phyloP scores from a whole-genome alignment of 2,797 vertebrate genomes.

The Hirundo rustica region DNA sequence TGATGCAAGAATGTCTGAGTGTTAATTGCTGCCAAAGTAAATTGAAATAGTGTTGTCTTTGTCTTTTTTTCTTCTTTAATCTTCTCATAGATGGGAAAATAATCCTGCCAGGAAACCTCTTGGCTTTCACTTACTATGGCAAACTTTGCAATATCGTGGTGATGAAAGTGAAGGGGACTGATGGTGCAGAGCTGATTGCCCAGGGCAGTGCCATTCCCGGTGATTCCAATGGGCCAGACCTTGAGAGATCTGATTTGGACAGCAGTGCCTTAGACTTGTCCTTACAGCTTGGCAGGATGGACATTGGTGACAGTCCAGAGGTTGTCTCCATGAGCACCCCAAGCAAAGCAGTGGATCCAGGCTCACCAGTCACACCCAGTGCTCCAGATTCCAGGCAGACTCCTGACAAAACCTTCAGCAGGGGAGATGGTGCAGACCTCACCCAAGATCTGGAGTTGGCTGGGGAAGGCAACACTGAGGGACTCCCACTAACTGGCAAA shows the following conservation, averaged over 20 bases:
- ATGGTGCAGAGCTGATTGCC: conserved; percentile 74
- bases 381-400: neutral
- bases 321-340: conserved; percentile 76
- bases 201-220: neutral
- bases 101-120: conserved; percentile 84
- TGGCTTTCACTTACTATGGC: conserved; percentile 87
- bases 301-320: conserved; percentile 67
- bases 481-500: neutral
- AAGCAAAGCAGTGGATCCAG: neutral
- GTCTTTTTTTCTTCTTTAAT: neutral
- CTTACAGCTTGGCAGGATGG: conserved; percentile 79
- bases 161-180: conserved; percentile 82
- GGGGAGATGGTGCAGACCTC: neutral
- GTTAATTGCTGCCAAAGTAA: neutral
- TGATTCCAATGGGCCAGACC: neutral
- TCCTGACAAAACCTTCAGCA: neutral
- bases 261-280: conserved; percentile 80
- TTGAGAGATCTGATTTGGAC: conserved; percentile 59
- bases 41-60: neutral
- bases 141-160: conserved; percentile 80
- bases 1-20: neutral
- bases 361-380: neutral
- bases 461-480: neutral
- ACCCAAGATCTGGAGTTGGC: neutral
- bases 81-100: conserved; percentile 82